Base-by-base conservation (phyloP, 2,113 vertebrate species). In the Regulus satrapa region DNA sequence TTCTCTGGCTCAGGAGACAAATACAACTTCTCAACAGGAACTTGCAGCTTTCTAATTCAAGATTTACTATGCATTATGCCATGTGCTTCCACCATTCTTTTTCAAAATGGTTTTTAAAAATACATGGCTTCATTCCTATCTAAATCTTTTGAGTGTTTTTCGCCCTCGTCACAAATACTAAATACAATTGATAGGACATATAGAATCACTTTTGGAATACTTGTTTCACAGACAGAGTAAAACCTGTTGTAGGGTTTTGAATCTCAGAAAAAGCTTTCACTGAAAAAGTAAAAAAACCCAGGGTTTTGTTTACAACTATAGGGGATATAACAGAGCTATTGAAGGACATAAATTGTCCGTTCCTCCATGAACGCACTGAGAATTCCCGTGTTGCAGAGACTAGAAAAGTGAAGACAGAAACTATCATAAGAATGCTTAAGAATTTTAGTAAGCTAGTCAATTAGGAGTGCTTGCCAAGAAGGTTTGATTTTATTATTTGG, bases 401-500 rank as follows among this genome's bases (percentile, higher is more conserved):
- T 3, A 6, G 63, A 64, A 88, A 91, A 61, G 74, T 73, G 24
- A 69, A 93, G 48, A 77, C 32, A 92, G 24, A 92, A 92, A 66
- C 0, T 1, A 13, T 40, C 45, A 8, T 5, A 4, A 32, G 48
- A 12, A 56, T n/a, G 38, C 34, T 88, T 66, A 80, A 79, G 46
- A 82, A 77, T 80, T 91, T 92, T 87, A 86, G 36, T 52, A 48
- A 90, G 58, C 62, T 87, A 81, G 21, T 77, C 72, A 73, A 25
- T 40, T 58, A 61, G 6, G 40, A 76, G 45, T 25, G 32, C 32
- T 90, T 92, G 66, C 71, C 89, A 96, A 93, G 58, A 74, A 94
- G 95, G 18, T 81, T 40, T 85, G 61, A 49, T 48, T 94, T 88
- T 78, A 77, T 93, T 91, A 92, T 94, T 93, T 91, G 56, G 31